These are phyloP conservation scores for Apodemia mormo DNA, from an alignment of 2,888 invertebrate species.

Conservation along the genomic window DNA sequence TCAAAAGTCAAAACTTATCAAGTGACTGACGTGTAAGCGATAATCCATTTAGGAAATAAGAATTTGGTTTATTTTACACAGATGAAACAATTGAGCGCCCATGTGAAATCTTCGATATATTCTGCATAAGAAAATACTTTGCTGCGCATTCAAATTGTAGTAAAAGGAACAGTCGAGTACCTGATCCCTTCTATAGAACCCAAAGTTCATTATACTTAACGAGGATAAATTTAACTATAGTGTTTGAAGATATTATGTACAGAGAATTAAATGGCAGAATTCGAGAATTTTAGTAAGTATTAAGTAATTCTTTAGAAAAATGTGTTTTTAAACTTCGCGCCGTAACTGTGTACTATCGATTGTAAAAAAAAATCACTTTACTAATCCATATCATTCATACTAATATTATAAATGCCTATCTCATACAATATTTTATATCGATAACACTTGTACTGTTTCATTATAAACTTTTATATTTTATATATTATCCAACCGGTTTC, in stretches of 20 bases:
- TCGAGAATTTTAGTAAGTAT: constrained; percentile 48
- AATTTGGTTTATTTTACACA: constrained; percentile 17
- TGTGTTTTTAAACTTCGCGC: too few relatives aligned
- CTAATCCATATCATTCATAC: too few relatives aligned
- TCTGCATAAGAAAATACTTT: constrained; percentile 38
- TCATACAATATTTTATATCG: too few relatives aligned
- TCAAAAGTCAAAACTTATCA: too few relatives aligned
- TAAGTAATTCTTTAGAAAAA: not conserved
- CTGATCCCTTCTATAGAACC: constrained; percentile 37
- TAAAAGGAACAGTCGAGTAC: constrained; percentile 31
- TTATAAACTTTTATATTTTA: too few relatives aligned
- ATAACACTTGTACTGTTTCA: too few relatives aligned
- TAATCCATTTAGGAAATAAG: too few relatives aligned
- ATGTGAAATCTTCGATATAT: constrained; percentile 34
- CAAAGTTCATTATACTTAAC: constrained; percentile 29
- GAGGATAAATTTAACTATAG: constrained; percentile 40
- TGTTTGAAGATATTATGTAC: constrained; percentile 29
- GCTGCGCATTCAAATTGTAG: constrained; percentile 35
- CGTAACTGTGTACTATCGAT: too few relatives aligned
- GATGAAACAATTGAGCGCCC: constrained; percentile 35
- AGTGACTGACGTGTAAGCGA: too few relatives aligned
- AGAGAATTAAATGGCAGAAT: constrained; percentile 44
- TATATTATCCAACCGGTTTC: too few relatives aligned
- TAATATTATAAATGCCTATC: too few relatives aligned
- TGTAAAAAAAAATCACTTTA: too few relatives aligned